Percentiles rank a stretch among this genome's conserved stretches.
Conservation (phyloP, 1,140 invertebrate genomes). For the Drosophila truncata region DNA sequence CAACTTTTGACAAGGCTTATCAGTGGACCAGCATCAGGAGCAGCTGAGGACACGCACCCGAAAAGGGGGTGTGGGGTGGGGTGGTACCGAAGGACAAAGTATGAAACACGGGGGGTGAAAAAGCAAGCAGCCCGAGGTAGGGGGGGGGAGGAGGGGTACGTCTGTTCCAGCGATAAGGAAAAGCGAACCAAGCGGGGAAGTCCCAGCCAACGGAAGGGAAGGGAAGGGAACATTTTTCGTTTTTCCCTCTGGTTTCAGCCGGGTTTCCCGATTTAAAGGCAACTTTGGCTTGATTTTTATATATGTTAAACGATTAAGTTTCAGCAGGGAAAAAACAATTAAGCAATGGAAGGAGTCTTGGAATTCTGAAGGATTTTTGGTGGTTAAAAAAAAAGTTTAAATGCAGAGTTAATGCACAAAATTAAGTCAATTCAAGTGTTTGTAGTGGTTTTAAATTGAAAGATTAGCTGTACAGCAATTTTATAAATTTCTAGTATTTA, state of each 20-base stretch:
- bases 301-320: conserved; percentile 31
- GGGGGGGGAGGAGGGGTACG: background rate
- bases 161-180: conserved; percentile 50
- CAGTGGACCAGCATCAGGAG: conserved; percentile 53
- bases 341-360: background rate
- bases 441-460: background rate
- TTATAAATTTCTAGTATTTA: background rate
- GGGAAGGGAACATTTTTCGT: background rate
- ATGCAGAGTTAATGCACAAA: background rate
- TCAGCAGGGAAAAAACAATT: background rate
- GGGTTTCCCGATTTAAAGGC: conserved; percentile 22
- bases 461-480: background rate
- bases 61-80: background rate
- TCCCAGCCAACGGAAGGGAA: background rate
- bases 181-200: conserved; percentile 11
- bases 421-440: background rate
- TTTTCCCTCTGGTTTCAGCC: conserved; percentile 11
- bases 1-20: conserved; percentile 65
- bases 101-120: conserved; percentile 25
- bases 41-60: conserved; percentile 45
- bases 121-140: conserved; percentile 3
- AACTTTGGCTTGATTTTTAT: conserved; percentile 13
- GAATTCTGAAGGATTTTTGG: background rate
- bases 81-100: conserved; percentile 5
- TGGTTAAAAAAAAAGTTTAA: background rate